Evolutionary conservation across 2,113 vertebrate species (phyloP), one percentile per base, ranked within the genome.

Genomic region (Prietella phreatophila): DNA sequence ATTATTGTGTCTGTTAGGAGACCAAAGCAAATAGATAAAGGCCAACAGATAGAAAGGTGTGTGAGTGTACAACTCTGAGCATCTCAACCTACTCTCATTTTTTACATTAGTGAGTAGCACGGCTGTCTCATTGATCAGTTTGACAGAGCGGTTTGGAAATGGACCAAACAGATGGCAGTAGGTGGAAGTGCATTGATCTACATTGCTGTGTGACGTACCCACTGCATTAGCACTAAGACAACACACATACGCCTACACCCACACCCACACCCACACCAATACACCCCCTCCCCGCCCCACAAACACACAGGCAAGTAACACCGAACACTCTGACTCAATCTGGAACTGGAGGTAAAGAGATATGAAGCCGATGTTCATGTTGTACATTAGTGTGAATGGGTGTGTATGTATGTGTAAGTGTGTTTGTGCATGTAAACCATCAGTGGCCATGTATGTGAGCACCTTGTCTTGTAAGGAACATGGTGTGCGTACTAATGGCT

Each of bases 321-420:
- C 5, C 39, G 56, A 56, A 79, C 53, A 55, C 71, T 42, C 27
- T 30, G 39, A 33, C 75, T 30, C 30, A 86, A 78, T 50, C 39
- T 11, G 22, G 63, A 60, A 75, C 30, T 84, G 88, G 88, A 83
- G 85, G 88, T 87, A 90, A 85, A 90, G 85, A 90, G 85, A 90
- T 84, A 69, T 79, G 71, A 87, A 69, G 50, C 60, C 65, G 78
- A 87, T 85, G 69, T 71, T 65, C 65, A 85, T 85, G 75, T 76
- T 83, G 71, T 65, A 15, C 36, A 33, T 75, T 73, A 25, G 63
- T 88, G 55, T 36, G 42, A 14, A 75, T 85, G 82, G 53, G 75
- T 78, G 84, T 22, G 50, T 88, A 76, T 69, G 63, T 82, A 76
- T 17, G 63, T 84, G 30, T 42, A 50, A 58, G 76, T 73, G 58